Evolutionary conservation across 2,797 vertebrate species (phyloP).

Genomic region (Bufotes viridis): DNA sequence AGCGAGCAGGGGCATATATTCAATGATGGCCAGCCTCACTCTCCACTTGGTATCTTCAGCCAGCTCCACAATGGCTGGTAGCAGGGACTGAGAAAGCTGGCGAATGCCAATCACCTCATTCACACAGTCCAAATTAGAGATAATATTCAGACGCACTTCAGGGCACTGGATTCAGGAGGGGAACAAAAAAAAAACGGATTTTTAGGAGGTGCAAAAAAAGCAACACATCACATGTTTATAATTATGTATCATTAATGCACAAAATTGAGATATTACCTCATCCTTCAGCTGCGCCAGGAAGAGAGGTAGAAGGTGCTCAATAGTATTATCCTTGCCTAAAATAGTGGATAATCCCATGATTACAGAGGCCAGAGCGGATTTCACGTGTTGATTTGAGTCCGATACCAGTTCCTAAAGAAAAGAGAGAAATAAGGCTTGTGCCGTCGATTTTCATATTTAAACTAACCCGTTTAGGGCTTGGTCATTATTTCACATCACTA

Average conservation of each 20-base stretch:
- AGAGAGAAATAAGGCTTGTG: not conserved
- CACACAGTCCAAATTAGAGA: conserved; percentile 91
- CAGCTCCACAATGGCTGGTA: conserved; percentile 90
- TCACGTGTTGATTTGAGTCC: conserved; percentile 89
- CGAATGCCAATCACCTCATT: conserved; percentile 91
- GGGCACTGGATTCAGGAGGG: conserved; percentile 77
- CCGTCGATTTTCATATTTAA: not conserved
- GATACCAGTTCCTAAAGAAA: conserved; percentile 82
- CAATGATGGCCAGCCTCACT: conserved; percentile 90
- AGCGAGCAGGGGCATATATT: conserved; percentile 91
- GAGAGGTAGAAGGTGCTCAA: conserved; percentile 86
- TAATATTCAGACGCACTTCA: conserved; percentile 91
- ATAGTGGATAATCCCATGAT: conserved; percentile 89
- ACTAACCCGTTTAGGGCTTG: not conserved
- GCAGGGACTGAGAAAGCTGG: conserved; percentile 89
- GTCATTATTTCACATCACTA: not conserved
- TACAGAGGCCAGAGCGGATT: conserved; percentile 86
- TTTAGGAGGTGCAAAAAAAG: not conserved
- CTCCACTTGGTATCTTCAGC: conserved; percentile 92
- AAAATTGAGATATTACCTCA: conserved; percentile 75
- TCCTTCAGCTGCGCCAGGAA: conserved; percentile 89
- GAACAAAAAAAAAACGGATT: not conserved
- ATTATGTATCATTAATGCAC: not conserved
- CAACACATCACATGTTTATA: not conserved
- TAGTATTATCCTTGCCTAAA: conserved; percentile 87